Base-by-base conservation (phyloP, 1,140 invertebrate genomes). In the Caerostris darwini region DNA sequence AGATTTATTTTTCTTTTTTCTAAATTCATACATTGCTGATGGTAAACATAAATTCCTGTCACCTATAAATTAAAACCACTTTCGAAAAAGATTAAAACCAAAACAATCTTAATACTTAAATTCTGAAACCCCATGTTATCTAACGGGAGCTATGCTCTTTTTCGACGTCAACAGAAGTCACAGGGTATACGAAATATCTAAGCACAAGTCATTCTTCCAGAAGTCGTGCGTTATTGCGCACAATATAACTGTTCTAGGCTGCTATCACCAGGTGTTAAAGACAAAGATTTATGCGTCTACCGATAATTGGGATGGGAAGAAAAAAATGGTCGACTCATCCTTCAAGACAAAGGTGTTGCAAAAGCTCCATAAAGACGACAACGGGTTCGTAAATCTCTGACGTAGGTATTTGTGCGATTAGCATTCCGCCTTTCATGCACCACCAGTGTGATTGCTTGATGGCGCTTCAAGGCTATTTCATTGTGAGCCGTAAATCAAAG, bases 191-290 rank as follows among this genome's bases (percentile, higher is more conserved):
- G 34, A 34, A 34, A 34, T 34, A 0, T 34, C 34, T 34, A 34
- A 34, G 2, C 34, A 34, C 34, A 10, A 14, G 10, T 64, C 61
- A 17, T 64, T 34, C 61, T 64, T 64, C 61, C 61, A 64, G 61
- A 17, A 64, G 12, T 64, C 12, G 3, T 1, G 12, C 61, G 61
- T 64, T 5, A 64, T 64, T 64, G 61, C 10, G 34, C 34, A 34
- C 2, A 64, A 14, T 17, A 10, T 64, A 64, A 53, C 71, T 7
- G 50, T 77, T 14, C 71, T 5, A 1, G 34, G 34, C 34, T 67
- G 12, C 50, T 85, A 85, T 85, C 83, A 85, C 10, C 83, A 85
- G 83, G 83, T 85, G 83, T 58, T 85, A 57, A 85, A 58, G 3
- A 56, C 17, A 17, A 58, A 85, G 50, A 85, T 85, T 85, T 85